Conservation (phyloP, 2,888 invertebrate species). For the Xanthia togata region DNA sequence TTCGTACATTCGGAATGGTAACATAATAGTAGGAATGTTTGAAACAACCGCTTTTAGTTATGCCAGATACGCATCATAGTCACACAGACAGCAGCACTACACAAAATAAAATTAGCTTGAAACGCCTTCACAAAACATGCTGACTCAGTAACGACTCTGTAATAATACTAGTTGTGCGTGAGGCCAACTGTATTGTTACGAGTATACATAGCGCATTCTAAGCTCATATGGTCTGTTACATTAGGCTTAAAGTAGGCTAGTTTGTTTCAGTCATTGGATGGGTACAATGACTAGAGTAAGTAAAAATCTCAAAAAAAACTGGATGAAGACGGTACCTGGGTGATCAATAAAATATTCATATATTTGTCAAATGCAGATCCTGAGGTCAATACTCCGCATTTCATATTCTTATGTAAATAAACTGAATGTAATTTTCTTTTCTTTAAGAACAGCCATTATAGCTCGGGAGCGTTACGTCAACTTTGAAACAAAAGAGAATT, state of each 20-base stretch:
- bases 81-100: constrained; percentile 83
- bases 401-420: constrained; percentile 35
- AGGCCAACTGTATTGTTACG: constrained; percentile 62
- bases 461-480: constrained; percentile 17
- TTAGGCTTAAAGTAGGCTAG: constrained; percentile 76
- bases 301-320: constrained; percentile 53
- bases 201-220: constrained; percentile 68
- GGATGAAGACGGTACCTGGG: constrained; percentile 45
- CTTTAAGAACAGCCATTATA: constrained; percentile 34
- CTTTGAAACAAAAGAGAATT: constrained; percentile 45
- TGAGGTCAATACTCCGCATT: constrained; percentile 29
- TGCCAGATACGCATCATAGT: constrained; percentile 85
- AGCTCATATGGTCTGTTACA: constrained; percentile 68
- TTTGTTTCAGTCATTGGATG: constrained; percentile 64
- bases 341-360: constrained; percentile 39
- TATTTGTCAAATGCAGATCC: constrained; percentile 56
- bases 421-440: constrained; percentile 38
- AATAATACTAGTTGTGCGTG: constrained; percentile 60
- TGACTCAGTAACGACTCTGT: constrained; percentile 64
- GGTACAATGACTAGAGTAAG: constrained; percentile 64
- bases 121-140: constrained; percentile 81
- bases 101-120: constrained; percentile 81
- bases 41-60: constrained; percentile 84
- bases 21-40: constrained; percentile 83
- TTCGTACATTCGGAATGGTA: constrained; percentile 81